Conservation (phyloP, 2,797 vertebrate genomes). For the Esox masquinongy region DNA sequence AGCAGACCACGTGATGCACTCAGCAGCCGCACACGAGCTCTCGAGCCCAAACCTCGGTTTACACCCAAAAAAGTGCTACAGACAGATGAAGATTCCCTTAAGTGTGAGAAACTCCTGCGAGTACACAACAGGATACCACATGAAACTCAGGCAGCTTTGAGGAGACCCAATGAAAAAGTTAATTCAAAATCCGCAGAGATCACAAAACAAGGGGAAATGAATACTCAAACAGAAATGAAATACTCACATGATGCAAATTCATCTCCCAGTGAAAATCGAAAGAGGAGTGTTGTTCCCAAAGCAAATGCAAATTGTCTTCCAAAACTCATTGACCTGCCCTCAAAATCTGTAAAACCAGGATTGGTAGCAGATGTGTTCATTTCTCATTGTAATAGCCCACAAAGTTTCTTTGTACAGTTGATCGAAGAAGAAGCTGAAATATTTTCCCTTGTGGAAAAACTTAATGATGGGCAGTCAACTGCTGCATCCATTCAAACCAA, state of each 20-base stretch:
- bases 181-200: slow-evolving; percentile 5
- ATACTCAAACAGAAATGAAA: slow-evolving; percentile 6
- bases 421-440: slow-evolving; percentile 77
- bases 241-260: slow-evolving; percentile 2
- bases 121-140: slow-evolving; percentile 58
- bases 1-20: slow-evolving; percentile 19
- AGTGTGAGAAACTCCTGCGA: slow-evolving; percentile 22
- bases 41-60: background rate
- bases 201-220: background rate
- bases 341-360: slow-evolving; percentile 69
- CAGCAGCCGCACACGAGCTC: slow-evolving; percentile 1
- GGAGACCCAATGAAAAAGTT: slow-evolving; percentile 6
- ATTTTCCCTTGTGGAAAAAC: slow-evolving; percentile 74
- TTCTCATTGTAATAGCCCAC: slow-evolving; percentile 80
- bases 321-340: slow-evolving; percentile 72
- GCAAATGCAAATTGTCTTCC: slow-evolving; percentile 45
- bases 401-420: slow-evolving; percentile 88
- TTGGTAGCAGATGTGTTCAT: slow-evolving; percentile 79
- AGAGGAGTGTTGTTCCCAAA: slow-evolving; percentile 12
- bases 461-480: slow-evolving; percentile 70
- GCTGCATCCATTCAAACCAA: slow-evolving; percentile 40
- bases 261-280: slow-evolving; percentile 11
- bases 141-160: slow-evolving; percentile 39
- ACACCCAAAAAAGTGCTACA: slow-evolving; percentile 14
- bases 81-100: slow-evolving; percentile 34